phyloP scores from a whole-genome alignment of 2,113 vertebrate genomes.

The Sciurus niger region DNA sequence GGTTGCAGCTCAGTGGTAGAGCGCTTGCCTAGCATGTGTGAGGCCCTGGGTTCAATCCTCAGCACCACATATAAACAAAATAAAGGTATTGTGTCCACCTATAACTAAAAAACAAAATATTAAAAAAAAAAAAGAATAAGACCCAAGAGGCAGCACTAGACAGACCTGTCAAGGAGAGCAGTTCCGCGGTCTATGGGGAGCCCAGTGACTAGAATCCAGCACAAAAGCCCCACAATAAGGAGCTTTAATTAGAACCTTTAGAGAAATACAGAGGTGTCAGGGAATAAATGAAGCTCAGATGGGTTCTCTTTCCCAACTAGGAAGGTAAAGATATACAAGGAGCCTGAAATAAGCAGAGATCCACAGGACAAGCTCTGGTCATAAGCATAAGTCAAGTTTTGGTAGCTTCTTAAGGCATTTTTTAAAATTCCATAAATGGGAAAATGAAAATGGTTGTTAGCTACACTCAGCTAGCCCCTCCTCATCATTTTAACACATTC shows the following conservation, averaged over 20 bases:
- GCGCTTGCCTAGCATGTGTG: too few species aligned
- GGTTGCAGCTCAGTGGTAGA: too few species aligned
- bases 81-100: too few species aligned
- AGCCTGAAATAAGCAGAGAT: neutral
- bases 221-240: neutral
- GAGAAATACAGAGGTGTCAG: neutral
- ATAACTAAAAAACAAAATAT: too few species aligned
- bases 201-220: neutral
- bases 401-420: neutral
- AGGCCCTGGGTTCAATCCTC: too few species aligned
- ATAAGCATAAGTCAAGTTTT: neutral
- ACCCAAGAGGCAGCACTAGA: neutral
- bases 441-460: neutral
- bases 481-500: neutral
- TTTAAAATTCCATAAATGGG: neutral
- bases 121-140: too few species aligned
- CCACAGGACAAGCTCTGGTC: neutral
- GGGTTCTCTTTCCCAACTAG: neutral
- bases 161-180: neutral
- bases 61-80: too few species aligned
- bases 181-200: neutral
- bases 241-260: slow-evolving; percentile 18
- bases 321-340: neutral
- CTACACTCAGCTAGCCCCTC: neutral
- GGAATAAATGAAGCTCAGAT: neutral